These are phyloP conservation scores for Trichechus manatus DNA, from an alignment of 2,113 vertebrate species.

Conservation along the genomic window DNA sequence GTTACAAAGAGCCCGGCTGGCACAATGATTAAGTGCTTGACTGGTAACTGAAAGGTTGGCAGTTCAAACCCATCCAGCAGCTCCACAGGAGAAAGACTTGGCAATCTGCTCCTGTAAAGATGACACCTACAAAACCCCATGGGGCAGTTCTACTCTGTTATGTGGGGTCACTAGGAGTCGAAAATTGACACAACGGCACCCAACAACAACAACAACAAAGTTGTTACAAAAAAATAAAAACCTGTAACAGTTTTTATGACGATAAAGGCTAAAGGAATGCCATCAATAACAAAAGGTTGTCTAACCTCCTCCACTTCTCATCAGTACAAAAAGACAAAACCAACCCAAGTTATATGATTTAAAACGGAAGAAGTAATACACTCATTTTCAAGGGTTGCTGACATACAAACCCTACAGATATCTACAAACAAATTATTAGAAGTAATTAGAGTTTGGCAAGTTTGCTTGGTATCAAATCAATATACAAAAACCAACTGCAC, in stretches of 20 bases:
- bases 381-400: background rate
- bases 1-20: too few relatives aligned
- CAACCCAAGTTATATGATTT: background rate
- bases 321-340: background rate
- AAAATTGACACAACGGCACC: too few relatives aligned
- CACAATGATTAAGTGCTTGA: too few relatives aligned
- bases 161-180: too few relatives aligned
- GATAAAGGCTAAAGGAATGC: constrained; percentile 1
- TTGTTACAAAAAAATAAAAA: background rate
- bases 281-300: background rate
- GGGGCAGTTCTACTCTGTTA: too few relatives aligned
- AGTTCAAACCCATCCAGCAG: too few relatives aligned
- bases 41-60: too few relatives aligned
- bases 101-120: too few relatives aligned
- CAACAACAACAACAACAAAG: background rate
- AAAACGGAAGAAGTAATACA: background rate
- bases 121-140: too few relatives aligned
- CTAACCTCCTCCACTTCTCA: background rate
- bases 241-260: background rate
- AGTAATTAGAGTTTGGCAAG: background rate
- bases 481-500: background rate
- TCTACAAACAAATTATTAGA: background rate
- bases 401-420: background rate
- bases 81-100: too few relatives aligned
- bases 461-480: background rate